Conservation (phyloP, 2,113 vertebrate genomes). For the Mungos mungo region DNA sequence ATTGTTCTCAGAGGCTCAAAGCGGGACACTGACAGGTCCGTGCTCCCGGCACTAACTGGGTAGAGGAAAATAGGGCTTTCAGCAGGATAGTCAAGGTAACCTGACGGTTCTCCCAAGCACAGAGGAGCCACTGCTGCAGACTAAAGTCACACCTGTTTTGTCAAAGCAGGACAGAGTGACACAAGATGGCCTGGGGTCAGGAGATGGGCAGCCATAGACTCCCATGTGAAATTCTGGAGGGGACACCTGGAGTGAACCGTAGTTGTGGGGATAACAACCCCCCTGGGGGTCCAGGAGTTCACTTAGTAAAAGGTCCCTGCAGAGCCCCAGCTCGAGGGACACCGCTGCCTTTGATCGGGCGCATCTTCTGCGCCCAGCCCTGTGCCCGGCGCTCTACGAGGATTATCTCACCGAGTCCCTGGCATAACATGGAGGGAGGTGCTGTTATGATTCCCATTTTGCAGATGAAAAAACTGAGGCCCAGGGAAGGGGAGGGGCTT, state of each 20-base stretch:
- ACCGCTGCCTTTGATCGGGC: accelerated
- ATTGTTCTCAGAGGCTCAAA: neutral
- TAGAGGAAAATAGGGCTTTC: neutral
- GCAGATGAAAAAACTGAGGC: neutral
- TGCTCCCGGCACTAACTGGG: neutral
- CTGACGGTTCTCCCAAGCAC: neutral
- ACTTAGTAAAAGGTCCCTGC: neutral
- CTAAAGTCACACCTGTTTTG: neutral
- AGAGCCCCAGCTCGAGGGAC: neutral
- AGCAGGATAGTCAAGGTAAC: neutral
- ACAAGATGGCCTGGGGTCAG: neutral
- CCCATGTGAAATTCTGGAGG: neutral
- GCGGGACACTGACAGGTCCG: neutral
- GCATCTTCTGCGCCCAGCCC: neutral
- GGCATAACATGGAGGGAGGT: accelerated
- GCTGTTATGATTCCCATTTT: neutral
- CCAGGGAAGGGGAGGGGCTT: too few relatives aligned
- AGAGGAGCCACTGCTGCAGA: neutral
- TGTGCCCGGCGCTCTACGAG: accelerated
- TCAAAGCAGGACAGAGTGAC: neutral
- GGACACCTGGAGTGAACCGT: neutral
- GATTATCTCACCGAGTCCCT: neutral
- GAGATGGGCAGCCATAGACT: neutral
- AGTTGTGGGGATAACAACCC: neutral
- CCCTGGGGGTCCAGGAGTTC: neutral